A percentile compares a stretch with the other conserved stretches of the same genome.
Conservation (phyloP, 1,140 invertebrate genomes). For the Nephotettix cincticeps region DNA sequence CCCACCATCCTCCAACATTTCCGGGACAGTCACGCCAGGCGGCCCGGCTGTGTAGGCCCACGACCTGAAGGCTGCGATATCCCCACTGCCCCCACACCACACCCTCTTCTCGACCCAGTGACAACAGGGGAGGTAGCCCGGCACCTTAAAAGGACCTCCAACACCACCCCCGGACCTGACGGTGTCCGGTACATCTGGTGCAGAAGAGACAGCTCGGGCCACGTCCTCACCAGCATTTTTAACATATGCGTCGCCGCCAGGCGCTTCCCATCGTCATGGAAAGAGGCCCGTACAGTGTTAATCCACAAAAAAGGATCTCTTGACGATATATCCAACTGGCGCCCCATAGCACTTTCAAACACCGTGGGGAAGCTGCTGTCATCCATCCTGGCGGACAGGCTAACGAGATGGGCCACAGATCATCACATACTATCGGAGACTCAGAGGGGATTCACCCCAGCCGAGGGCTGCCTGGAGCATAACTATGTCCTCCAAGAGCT, state of each 20-base stretch:
- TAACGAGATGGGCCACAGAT: not conserved
- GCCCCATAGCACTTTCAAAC: too few species aligned
- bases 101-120: too few species aligned
- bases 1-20: too few species aligned
- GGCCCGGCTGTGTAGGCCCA: too few species aligned
- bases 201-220: not conserved
- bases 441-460: not conserved
- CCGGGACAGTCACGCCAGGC: too few species aligned
- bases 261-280: not conserved
- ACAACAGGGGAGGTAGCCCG: not conserved
- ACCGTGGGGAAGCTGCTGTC: too few species aligned
- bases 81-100: too few species aligned
- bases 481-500: not conserved
- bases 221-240: not conserved
- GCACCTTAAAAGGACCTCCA: not conserved
- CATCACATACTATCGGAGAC: not conserved
- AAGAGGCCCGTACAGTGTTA: too few species aligned
- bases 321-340: too few species aligned
- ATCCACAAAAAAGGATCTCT: too few species aligned
- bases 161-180: not conserved
- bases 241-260: not conserved
- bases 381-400: not conserved
- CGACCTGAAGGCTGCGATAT: too few species aligned
- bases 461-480: not conserved
- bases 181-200: not conserved